A percentile compares a stretch with the other conserved stretches of the same genome.
These are phyloP conservation scores for Fabriciana adippe DNA, from an alignment of 2,888 invertebrate species.

Conservation along the genomic window DNA sequence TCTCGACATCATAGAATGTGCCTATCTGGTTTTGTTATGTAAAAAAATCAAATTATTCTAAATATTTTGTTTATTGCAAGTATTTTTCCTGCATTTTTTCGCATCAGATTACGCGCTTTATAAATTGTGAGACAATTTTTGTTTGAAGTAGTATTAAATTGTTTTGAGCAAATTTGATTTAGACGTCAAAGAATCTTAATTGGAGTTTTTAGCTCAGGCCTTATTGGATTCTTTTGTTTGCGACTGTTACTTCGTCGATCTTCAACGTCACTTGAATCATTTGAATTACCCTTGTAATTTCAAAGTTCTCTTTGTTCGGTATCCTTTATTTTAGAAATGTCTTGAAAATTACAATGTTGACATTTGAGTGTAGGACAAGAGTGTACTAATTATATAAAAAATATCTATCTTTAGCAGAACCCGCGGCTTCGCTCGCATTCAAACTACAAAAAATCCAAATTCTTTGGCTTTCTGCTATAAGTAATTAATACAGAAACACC, in stretches of 20 bases:
- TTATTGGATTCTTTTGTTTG: slow-evolving; percentile 13
- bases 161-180: slow-evolving; percentile 7
- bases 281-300: slow-evolving; percentile 5
- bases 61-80: too few relatives aligned
- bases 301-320: not conserved
- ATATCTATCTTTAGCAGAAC: too few relatives aligned
- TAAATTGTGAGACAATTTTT: not conserved
- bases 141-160: not conserved
- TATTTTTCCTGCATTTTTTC: too few relatives aligned
- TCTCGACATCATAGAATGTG: too few relatives aligned
- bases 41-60: too few relatives aligned
- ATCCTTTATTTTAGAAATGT: not conserved
- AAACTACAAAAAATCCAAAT: too few relatives aligned
- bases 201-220: not conserved
- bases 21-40: too few relatives aligned
- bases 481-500: too few relatives aligned
- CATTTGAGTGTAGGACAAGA: too few relatives aligned
- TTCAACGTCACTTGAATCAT: slow-evolving; percentile 1
- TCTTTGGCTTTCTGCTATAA: too few relatives aligned
- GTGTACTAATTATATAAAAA: too few relatives aligned
- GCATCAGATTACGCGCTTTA: not conserved
- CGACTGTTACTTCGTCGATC: not conserved
- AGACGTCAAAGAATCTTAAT: slow-evolving; percentile 7
- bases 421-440: too few relatives aligned
- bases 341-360: not conserved